Conservation (phyloP, 1,140 invertebrate genomes). For the Hycleus phaleratus region DNA sequence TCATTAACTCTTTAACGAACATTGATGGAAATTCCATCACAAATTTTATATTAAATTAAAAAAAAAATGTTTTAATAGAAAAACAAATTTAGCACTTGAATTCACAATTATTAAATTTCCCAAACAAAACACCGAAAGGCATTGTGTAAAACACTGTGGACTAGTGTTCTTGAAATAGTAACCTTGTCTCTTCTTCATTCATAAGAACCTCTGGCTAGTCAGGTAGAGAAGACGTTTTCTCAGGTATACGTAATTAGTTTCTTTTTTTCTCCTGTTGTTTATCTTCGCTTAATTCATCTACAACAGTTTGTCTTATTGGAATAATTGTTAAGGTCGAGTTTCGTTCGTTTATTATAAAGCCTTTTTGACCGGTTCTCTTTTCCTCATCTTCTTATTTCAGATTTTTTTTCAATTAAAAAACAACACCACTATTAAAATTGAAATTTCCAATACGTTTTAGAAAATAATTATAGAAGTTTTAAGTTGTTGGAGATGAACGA, state of each 20-base stretch:
- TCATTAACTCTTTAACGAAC: slow-evolving; percentile 27
- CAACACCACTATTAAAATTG: neutral
- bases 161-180: slow-evolving; percentile 21
- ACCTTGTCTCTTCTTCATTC: slow-evolving; percentile 34
- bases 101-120: no score
- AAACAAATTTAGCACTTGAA: no score
- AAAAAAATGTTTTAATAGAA: no score
- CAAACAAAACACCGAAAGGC: slow-evolving; percentile 12
- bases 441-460: neutral
- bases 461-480: neutral
- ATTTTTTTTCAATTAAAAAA: neutral
- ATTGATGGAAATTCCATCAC: slow-evolving; percentile 29
- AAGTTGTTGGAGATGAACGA: neutral
- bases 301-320: slow-evolving; percentile 3
- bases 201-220: slow-evolving; percentile 29
- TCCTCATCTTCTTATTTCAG: slow-evolving; percentile 23
- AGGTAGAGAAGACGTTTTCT: slow-evolving; percentile 25
- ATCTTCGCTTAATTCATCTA: slow-evolving; percentile 7
- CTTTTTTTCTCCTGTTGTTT: neutral
- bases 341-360: slow-evolving; percentile 7
- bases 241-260: slow-evolving; percentile 39
- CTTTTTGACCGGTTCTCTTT: slow-evolving; percentile 32
- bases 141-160: slow-evolving; percentile 23
- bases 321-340: slow-evolving; percentile 19
- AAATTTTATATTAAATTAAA: neutral